Evolutionary conservation across 1,140 invertebrate genomes (phyloP).

Genomic region (Meloidogyne floridensis): DNA sequence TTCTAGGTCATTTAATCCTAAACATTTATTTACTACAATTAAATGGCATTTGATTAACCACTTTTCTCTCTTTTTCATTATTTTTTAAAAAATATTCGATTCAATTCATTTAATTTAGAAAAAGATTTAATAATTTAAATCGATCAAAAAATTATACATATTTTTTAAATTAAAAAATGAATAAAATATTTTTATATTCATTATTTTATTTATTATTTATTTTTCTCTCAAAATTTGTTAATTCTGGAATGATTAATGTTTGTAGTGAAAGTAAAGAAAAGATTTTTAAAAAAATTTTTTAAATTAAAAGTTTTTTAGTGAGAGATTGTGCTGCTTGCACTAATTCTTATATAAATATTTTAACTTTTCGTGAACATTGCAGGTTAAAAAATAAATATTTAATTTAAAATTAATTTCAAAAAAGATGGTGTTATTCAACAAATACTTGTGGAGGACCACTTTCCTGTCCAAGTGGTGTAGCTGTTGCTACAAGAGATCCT

Average conservation of each 20-base stretch:
- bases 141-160: neutral
- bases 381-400: constrained; percentile 36
- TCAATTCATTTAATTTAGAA: neutral
- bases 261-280: constrained; percentile 52
- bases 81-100: neutral
- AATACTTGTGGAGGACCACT: constrained; percentile 61
- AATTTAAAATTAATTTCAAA: constrained; percentile 4
- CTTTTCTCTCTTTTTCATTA: neutral
- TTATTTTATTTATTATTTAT: neutral
- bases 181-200: neutral
- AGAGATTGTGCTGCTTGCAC: constrained; percentile 56
- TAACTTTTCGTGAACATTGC: constrained; percentile 63
- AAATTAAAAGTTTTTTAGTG: constrained; percentile 18
- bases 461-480: constrained; percentile 55
- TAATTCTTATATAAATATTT: constrained; percentile 63
- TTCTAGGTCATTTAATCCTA: no score
- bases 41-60: neutral
- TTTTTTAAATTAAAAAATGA: neutral
- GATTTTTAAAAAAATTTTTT: neutral
- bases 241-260: constrained; percentile 58
- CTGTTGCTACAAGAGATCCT: constrained; percentile 59
- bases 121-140: neutral
- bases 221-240: neutral
- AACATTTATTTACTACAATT: no score
- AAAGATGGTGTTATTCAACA: constrained; percentile 62